Percentiles rank a stretch among this genome's conserved stretches.
phyloP scores from a whole-genome alignment of 1,140 invertebrate genomes.

The Neodiprion pinetum region DNA sequence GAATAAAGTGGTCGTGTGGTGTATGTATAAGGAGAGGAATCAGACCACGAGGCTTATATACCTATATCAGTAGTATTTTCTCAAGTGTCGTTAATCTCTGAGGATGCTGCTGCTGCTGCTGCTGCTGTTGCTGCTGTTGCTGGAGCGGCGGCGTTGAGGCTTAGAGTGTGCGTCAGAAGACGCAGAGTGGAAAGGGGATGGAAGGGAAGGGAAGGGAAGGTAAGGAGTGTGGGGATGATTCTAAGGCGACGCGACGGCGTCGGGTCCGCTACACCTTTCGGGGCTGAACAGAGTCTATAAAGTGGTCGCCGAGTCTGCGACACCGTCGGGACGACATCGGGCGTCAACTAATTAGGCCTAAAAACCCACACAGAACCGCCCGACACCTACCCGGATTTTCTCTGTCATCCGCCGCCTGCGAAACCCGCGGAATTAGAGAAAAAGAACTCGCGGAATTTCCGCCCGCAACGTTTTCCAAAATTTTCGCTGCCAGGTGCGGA shows the following conservation, averaged over 20 bases:
- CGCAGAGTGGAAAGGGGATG: slow-evolving; percentile 13
- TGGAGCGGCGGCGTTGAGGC: slow-evolving; percentile 26
- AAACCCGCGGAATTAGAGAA: too few species aligned
- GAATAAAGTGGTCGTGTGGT: too few species aligned
- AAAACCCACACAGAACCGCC: slow-evolving; percentile 42
- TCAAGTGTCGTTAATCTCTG: too few species aligned
- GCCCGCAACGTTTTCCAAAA: too few species aligned
- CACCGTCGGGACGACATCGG: slow-evolving; percentile 48
- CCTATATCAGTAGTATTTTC: too few species aligned
- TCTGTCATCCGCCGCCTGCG: slow-evolving; percentile 33
- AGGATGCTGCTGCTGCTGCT: too few species aligned
- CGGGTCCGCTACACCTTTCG: slow-evolving; percentile 15
- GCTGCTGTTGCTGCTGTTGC: too few species aligned
- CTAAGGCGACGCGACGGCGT: slow-evolving; percentile 6
- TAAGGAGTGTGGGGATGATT: slow-evolving; percentile 11
- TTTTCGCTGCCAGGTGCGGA: too few species aligned
- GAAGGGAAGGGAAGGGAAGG: slow-evolving; percentile 17
- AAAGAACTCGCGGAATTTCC: too few species aligned
- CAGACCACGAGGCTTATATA: too few species aligned
- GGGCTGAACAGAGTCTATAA: slow-evolving; percentile 30
- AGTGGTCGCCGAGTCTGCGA: slow-evolving; percentile 40
- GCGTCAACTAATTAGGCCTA: slow-evolving; percentile 63
- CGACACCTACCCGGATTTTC: too few species aligned
- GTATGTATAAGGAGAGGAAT: too few species aligned
- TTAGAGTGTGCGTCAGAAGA: slow-evolving; percentile 11